phyloP scores from a whole-genome alignment of 2,797 vertebrate genomes.

The Luscinia luscinia region DNA sequence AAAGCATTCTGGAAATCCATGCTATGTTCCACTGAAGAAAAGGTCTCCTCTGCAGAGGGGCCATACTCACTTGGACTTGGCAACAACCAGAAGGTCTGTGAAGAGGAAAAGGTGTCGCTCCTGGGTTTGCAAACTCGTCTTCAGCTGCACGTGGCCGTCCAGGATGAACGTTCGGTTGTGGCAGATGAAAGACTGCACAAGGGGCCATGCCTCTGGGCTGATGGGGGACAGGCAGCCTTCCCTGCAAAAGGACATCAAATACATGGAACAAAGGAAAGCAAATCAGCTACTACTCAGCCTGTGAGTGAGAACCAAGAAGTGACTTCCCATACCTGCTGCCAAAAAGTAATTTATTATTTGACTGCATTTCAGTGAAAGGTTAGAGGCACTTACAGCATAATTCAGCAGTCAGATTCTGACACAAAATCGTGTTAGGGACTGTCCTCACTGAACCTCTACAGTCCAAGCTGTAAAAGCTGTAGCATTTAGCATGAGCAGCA shows the following conservation, averaged over 20 bases:
- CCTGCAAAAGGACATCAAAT: conserved; percentile 72
- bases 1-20: neutral
- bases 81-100: conserved; percentile 88
- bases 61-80: conserved; percentile 92
- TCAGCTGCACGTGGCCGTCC: conserved; percentile 88
- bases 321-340: neutral
- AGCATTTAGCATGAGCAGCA: neutral
- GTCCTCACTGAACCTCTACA: neutral
- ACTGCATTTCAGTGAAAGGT: neutral
- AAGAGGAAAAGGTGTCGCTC: conserved; percentile 95
- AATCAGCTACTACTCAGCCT: neutral
- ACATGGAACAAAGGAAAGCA: neutral
- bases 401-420: neutral
- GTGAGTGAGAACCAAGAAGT: neutral
- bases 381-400: neutral
- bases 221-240: conserved; percentile 86
- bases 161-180: conserved; percentile 84
- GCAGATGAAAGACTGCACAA: conserved; percentile 88
- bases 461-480: neutral
- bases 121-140: conserved; percentile 91
- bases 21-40: neutral
- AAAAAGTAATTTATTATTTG: neutral
- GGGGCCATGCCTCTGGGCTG: conserved; percentile 86
- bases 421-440: neutral
- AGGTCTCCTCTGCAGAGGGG: neutral